These are phyloP conservation scores for Picus viridis DNA, from an alignment of 2,797 vertebrate genomes.

Conservation along the genomic window DNA sequence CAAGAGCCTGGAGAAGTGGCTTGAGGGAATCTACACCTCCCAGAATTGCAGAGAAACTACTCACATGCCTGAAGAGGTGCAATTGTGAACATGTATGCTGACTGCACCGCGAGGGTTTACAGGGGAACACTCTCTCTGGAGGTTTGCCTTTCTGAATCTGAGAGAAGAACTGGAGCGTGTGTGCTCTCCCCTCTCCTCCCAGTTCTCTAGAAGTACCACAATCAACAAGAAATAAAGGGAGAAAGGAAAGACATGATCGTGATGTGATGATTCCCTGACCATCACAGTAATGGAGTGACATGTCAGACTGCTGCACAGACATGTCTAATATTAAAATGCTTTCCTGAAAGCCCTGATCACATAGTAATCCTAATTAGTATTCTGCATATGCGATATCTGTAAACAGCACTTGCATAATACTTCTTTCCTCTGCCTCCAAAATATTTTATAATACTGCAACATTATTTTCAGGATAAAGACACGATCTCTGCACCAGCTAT, in stretches of 20 bases:
- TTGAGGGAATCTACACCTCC: background rate
- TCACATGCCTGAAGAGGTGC: fast-evolving
- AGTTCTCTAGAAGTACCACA: background rate
- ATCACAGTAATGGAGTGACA: background rate
- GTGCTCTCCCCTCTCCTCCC: background rate
- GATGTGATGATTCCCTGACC: background rate
- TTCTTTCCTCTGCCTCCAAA: background rate
- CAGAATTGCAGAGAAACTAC: background rate
- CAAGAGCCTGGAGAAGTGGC: conserved; percentile 2
- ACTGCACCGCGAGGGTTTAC: background rate
- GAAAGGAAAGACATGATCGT: background rate
- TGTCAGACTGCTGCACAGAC: background rate
- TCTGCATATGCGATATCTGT: background rate
- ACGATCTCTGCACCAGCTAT: background rate
- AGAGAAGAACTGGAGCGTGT: background rate
- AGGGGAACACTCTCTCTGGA: background rate
- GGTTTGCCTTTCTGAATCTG: background rate
- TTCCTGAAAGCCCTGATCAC: background rate
- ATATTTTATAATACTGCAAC: background rate
- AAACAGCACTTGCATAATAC: conserved; percentile 8
- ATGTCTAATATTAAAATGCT: background rate
- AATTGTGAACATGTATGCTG: fast-evolving
- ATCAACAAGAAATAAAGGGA: background rate
- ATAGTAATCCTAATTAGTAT: background rate
- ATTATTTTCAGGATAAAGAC: background rate